A percentile compares a stretch with the other conserved stretches of the same genome.
Conservation (phyloP, 2,888 invertebrate species). For the Ischnura elegans region DNA sequence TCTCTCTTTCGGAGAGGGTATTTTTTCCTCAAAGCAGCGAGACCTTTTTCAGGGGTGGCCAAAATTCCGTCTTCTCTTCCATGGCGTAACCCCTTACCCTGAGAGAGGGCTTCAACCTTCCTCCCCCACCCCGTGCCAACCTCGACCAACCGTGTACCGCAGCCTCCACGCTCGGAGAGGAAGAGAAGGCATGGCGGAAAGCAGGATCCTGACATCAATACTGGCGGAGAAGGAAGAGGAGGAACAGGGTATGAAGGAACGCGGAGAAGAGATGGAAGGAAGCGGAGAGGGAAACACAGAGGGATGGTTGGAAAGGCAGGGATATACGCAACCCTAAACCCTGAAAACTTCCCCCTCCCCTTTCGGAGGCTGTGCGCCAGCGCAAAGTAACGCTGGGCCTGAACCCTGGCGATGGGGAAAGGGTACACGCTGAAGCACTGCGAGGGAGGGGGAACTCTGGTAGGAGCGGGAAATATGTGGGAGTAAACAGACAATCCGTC, state of each 20-base stretch:
- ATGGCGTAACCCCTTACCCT: background rate
- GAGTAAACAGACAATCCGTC: conserved; percentile 72
- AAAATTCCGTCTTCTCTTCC: background rate
- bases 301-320: background rate
- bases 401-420: conserved; percentile 71
- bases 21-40: background rate
- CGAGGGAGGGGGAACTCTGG: conserved; percentile 71
- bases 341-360: no score
- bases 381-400: conserved; percentile 69
- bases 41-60: background rate
- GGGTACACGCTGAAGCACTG: conserved; percentile 68
- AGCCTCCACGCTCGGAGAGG: conserved; percentile 69
- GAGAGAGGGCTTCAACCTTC: background rate
- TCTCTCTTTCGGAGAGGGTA: background rate
- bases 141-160: conserved; percentile 56
- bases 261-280: background rate
- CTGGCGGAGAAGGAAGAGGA: conserved; percentile 34
- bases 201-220: conserved; percentile 68
- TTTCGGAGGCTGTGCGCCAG: conserved; percentile 25
- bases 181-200: conserved; percentile 68
- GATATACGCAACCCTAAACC: background rate
- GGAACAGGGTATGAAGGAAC: background rate
- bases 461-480: conserved; percentile 69
- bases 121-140: conserved; percentile 71
- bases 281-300: background rate